Conservation (phyloP, 2,113 vertebrate genomes). For the Megaceryle torquata region DNA sequence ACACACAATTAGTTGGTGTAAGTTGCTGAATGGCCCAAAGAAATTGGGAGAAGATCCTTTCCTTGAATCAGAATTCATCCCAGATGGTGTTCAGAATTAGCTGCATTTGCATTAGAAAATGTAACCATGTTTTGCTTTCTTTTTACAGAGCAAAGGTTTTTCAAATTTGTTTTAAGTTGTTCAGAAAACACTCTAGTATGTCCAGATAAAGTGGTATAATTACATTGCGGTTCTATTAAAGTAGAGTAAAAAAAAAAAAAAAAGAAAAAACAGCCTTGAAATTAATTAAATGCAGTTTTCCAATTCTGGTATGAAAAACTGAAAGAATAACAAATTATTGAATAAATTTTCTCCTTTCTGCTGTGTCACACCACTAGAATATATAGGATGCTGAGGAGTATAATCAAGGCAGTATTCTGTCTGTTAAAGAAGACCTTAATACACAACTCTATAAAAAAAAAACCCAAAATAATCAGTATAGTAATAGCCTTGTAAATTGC, state of each 20-base stretch:
- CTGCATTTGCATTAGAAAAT: not conserved
- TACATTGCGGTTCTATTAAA: not conserved
- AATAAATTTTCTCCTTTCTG: not conserved
- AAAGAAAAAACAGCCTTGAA: not conserved
- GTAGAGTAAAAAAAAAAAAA: not conserved
- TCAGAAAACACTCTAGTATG: not conserved
- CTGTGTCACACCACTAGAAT: not conserved
- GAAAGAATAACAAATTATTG: not conserved
- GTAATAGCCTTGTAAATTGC: not conserved
- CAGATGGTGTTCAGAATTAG: not conserved
- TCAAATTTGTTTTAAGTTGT: not conserved
- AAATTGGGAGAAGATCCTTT: not conserved
- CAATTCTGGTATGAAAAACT: not conserved
- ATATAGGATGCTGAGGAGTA: not conserved
- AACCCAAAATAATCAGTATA: not conserved
- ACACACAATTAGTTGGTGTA: not conserved
- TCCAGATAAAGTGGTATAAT: not conserved
- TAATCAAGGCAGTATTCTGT: not conserved
- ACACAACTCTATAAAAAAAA: not conserved
- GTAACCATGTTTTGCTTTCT: not conserved
- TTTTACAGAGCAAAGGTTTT: not conserved
- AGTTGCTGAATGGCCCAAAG: not conserved
- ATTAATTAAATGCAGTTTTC: not conserved
- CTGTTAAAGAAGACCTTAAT: not conserved
- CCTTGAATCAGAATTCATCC: not conserved